These are phyloP conservation scores for Teleogryllus oceanicus DNA, from an alignment of 2,888 invertebrate genomes.

Conservation along the genomic window DNA sequence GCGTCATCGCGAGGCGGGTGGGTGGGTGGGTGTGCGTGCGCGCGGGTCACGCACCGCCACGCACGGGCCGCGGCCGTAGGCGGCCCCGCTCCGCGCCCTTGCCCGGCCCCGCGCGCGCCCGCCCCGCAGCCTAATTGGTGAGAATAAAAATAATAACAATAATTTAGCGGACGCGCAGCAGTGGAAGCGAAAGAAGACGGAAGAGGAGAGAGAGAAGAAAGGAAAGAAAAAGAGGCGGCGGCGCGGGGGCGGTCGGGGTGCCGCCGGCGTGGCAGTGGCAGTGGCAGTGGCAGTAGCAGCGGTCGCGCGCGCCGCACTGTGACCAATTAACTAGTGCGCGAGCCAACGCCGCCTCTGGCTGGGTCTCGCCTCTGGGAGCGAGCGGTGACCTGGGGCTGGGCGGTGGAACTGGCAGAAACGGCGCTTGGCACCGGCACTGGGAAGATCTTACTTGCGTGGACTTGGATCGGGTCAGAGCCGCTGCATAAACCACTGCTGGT, in stretches of 20 bases:
- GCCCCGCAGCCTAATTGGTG: not conserved
- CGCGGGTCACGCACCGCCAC: conserved; percentile 32
- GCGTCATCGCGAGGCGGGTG: not conserved
- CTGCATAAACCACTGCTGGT: no score
- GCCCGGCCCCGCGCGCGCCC: not conserved
- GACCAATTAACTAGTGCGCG: not conserved
- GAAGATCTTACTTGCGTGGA: no score
- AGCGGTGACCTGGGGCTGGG: not conserved
- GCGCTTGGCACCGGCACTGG: no score
- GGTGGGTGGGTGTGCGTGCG: conserved; percentile 25
- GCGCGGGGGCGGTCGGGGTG: not conserved
- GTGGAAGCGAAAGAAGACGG: not conserved
- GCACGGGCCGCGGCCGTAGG: conserved; percentile 28
- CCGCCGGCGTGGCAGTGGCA: no score
- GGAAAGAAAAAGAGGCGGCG: not conserved
- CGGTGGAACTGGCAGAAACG: no score
- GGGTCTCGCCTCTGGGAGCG: not conserved
- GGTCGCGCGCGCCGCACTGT: conserved; percentile 18
- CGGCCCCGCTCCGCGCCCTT: not conserved
- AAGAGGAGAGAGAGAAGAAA: not conserved
- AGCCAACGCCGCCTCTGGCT: not conserved
- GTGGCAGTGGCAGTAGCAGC: not conserved
- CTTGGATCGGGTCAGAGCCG: no score
- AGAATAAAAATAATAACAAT: conserved; percentile 1
- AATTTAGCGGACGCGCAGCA: conserved; percentile 5